These are phyloP conservation scores for Troilus luridus DNA, from an alignment of 2,888 invertebrate species.

Conservation along the genomic window DNA sequence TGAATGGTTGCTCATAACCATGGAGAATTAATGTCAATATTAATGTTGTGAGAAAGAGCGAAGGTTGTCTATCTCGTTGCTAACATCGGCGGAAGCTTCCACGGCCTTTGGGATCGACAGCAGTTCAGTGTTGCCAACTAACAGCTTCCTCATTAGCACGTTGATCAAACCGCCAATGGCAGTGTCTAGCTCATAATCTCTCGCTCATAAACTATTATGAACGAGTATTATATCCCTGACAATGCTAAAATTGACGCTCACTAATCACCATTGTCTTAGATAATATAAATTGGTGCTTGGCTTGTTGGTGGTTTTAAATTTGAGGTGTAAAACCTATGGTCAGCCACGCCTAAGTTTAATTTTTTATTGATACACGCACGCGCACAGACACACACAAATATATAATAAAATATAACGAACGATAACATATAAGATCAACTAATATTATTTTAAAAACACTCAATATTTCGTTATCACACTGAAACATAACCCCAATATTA, in stretches of 20 bases:
- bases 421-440: no score
- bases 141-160: conserved; percentile 42
- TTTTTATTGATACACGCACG: no score
- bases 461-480: no score
- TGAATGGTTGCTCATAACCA: background rate
- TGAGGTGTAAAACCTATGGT: no score
- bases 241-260: background rate
- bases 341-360: no score
- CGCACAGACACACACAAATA: no score
- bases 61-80: background rate
- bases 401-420: no score
- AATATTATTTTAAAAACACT: no score
- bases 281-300: background rate
- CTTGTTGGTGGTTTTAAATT: no score
- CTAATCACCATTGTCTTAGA: background rate
- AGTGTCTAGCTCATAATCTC: conserved; percentile 15
- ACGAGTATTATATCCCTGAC: background rate
- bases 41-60: background rate
- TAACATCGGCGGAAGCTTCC: conserved; percentile 31
- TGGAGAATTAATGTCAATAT: background rate
- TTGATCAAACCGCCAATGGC: conserved; percentile 27
- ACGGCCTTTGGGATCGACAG: conserved; percentile 39
- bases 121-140: conserved; percentile 26
- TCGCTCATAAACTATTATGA: background rate
- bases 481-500: no score